phyloP scores from a whole-genome alignment of 1,140 invertebrate species.

The Pogonomyrmex californicus region DNA sequence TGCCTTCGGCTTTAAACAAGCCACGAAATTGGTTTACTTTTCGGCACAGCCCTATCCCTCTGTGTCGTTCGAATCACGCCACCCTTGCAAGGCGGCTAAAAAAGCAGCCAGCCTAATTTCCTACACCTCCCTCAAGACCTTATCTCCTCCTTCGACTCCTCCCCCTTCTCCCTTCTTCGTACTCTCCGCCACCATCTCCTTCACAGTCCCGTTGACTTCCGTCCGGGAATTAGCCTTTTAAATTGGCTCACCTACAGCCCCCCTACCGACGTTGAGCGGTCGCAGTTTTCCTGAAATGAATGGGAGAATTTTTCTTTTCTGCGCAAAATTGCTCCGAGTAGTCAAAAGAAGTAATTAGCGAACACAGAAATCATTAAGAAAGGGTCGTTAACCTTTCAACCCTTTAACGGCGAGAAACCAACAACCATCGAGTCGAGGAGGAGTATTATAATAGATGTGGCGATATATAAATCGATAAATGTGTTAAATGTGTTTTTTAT shows the following conservation, averaged over 20 bases:
- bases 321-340: background rate
- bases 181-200: background rate
- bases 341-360: conserved; percentile 41
- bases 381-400: conserved; percentile 39
- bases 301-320: background rate
- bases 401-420: conserved; percentile 25
- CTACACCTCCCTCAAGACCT: conserved; percentile 71
- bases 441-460: background rate
- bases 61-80: conserved; percentile 73
- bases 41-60: conserved; percentile 67
- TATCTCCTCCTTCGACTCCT: conserved; percentile 40
- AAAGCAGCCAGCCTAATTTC: conserved; percentile 83
- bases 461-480: background rate
- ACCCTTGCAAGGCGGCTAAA: conserved; percentile 75
- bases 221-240: conserved; percentile 85
- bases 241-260: conserved; percentile 83
- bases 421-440: background rate
- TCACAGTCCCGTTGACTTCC: conserved; percentile 70
- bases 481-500: background rate
- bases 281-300: conserved; percentile 42
- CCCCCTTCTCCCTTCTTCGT: background rate
- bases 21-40: conserved; percentile 87
- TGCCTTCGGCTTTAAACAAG: conserved; percentile 85
- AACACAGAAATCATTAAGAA: conserved; percentile 27
- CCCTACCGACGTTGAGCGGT: conserved; percentile 18